Base-by-base conservation (phyloP, 2,888 invertebrate genomes). In the Venusia cambrica region DNA sequence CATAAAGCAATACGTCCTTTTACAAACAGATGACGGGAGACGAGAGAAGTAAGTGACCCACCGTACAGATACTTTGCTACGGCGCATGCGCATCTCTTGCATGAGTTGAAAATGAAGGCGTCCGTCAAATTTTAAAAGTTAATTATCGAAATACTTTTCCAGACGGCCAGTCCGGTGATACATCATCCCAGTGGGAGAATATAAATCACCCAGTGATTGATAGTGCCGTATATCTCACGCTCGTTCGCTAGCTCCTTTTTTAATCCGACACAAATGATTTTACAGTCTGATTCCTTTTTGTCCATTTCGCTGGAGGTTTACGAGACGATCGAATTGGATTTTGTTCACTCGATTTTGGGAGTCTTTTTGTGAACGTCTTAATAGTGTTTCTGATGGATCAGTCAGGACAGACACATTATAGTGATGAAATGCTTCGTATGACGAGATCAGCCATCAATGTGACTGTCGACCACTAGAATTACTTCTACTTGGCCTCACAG, bases 191-290 rank as follows among this genome's bases (percentile, higher is more conserved):
- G 60, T 53, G 61, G 61, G 69, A 66, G 78, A 72, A 71, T 80
- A 87, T 85, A 84, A 85, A 87, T 87, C 85, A 85, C 72, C 55
- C 53, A 54, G 71, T 87, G 85, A 87, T 87, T 85, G 85, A 87
- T 85, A 76, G 83, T 78, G 63, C 66, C 60, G 61, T 73, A 79
- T 74, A 80, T 81, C 83, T 84, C 83, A 79, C 83, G 81, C 72
- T 74, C 66, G 73, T 69, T 62, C 54, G 66, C 77, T 77, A 78
- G 80, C 80, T 84, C 73, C 79, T 84, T 84, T 84, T 84, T 84
- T 80, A 76, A 81, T 81, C 77, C 79, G 58, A 72, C 79, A 81
- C 84, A 83, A 80, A 83, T 83, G 79, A 83, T 78, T 83, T 83
- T 83, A 83, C 80, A 78, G 78, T 81, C 75, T 74, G 69, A 66